A percentile compares a stretch with the other conserved stretches of the same genome.
Evolutionary conservation across 2,888 invertebrate species (phyloP).

Genomic region (Phortica magna): DNA sequence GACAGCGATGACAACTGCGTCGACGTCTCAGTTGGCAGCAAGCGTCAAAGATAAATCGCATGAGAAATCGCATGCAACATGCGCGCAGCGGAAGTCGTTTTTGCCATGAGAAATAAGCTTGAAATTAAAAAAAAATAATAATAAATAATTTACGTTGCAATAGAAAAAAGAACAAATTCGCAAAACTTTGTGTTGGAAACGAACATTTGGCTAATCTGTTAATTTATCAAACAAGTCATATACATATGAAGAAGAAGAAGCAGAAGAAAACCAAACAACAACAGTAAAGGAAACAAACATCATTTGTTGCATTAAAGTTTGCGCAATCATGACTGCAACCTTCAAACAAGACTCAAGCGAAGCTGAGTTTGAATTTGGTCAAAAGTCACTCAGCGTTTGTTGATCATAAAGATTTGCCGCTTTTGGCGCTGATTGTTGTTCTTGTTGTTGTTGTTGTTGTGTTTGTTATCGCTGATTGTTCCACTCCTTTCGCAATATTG

Average conservation of each 20-base stretch:
- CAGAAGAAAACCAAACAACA: neutral
- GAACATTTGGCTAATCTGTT: slow-evolving; percentile 2
- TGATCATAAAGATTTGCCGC: neutral
- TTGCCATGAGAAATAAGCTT: neutral
- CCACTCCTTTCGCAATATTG: slow-evolving; percentile 13
- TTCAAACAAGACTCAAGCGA: neutral
- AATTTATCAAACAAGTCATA: slow-evolving; percentile 23
- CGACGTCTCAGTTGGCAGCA: too few relatives aligned
- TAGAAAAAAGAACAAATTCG: neutral
- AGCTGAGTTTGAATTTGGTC: neutral
- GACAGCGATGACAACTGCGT: too few relatives aligned
- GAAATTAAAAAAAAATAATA: too few relatives aligned
- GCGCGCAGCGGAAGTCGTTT: slow-evolving; percentile 25
- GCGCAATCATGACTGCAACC: neutral
- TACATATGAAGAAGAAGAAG: too few relatives aligned
- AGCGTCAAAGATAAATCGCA: neutral
- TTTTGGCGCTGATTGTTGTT: neutral
- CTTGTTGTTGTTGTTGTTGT: neutral
- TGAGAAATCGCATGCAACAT: neutral
- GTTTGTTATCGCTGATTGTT: neutral
- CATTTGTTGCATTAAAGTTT: neutral
- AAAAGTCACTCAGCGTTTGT: neutral
- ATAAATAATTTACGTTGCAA: neutral
- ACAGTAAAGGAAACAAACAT: neutral
- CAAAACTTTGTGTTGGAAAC: neutral